These are phyloP conservation scores for Phalacrocorax brasilianus DNA, from an alignment of 2,113 vertebrate genomes.

Conservation along the genomic window DNA sequence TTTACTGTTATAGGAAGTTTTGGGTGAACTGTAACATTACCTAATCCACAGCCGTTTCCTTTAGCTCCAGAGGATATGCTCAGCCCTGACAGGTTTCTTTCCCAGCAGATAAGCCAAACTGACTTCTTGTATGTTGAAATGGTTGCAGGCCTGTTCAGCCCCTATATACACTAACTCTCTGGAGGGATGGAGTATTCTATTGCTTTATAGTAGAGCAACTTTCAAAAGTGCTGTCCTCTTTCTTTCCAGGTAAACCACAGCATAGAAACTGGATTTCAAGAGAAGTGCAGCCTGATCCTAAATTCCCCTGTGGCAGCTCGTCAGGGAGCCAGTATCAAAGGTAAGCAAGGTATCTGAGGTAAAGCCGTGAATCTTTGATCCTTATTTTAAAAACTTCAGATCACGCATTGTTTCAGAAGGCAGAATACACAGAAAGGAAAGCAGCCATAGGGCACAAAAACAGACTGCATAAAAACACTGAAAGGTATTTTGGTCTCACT, in stretches of 20 bases:
- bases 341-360: background rate
- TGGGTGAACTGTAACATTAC: background rate
- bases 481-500: background rate
- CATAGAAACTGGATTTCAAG: background rate
- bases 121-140: background rate
- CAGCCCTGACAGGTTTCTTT: background rate
- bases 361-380: background rate
- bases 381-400: background rate
- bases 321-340: background rate
- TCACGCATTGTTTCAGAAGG: background rate
- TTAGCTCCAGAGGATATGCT: background rate
- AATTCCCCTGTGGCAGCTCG: background rate
- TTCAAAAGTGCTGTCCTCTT: background rate
- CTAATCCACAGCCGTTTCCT: background rate
- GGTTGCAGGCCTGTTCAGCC: background rate
- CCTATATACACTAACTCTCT: background rate
- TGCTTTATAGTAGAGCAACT: background rate
- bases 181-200: background rate
- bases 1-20: background rate
- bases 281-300: background rate
- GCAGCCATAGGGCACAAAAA: background rate
- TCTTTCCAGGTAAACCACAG: background rate
- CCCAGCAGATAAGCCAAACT: background rate
- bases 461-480: background rate
- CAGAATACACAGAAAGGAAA: background rate